Evolutionary conservation across 2,888 invertebrate genomes (phyloP).

Genomic region (Lepidochitona cinerea): DNA sequence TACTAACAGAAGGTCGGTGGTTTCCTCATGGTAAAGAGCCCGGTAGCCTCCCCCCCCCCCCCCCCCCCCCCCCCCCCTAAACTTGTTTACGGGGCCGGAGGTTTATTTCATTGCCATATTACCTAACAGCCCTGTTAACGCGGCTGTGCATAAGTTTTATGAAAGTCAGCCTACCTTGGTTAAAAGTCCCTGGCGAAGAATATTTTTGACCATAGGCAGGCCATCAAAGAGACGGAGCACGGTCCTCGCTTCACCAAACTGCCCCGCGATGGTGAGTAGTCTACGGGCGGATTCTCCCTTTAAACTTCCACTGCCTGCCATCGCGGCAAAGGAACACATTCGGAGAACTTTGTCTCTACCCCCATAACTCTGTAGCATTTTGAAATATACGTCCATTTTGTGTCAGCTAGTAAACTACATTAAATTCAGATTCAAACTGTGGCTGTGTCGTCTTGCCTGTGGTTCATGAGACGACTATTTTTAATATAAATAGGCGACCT

Average conservation of each 20-base stretch:
- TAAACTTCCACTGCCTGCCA: conserved; percentile 74
- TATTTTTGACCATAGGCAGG: conserved; percentile 83
- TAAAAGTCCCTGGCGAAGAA: conserved; percentile 82
- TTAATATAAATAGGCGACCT: too few relatives aligned
- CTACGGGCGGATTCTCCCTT: conserved; percentile 36
- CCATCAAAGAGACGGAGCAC: conserved; percentile 88
- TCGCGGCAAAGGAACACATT: conserved; percentile 83
- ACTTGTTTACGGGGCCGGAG: too few relatives aligned
- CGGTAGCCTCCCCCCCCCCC: too few relatives aligned
- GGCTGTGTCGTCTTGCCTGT: too few relatives aligned
- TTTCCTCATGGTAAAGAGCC: too few relatives aligned
- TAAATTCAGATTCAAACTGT: not conserved
- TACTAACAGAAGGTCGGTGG: too few relatives aligned
- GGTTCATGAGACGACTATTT: too few relatives aligned
- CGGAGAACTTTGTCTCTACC: conserved; percentile 89
- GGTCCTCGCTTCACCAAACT: conserved; percentile 73
- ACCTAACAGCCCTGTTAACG: too few relatives aligned
- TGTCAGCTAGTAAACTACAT: too few relatives aligned
- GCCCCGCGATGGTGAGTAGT: conserved; percentile 39
- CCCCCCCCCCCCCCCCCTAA: too few relatives aligned
- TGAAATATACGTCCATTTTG: conserved; percentile 35
- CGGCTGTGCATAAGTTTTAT: not conserved
- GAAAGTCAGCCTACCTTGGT: conserved; percentile 70
- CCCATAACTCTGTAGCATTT: conserved; percentile 80
- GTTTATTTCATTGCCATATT: too few relatives aligned